Conservation (phyloP, 2,888 invertebrate species). For the Sphaeridia pumilis region DNA sequence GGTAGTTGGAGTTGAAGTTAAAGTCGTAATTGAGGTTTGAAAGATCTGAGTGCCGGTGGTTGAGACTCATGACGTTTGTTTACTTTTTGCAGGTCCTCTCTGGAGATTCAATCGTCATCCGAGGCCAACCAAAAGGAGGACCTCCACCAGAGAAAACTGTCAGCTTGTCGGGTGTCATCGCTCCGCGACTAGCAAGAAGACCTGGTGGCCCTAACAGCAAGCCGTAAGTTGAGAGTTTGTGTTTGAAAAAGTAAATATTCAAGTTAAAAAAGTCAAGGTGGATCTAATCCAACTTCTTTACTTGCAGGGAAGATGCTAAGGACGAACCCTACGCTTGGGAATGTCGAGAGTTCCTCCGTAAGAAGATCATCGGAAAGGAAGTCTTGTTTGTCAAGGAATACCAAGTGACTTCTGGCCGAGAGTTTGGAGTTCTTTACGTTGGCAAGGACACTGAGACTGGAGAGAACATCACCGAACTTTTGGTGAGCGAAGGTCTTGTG, state of each 20-base stretch:
- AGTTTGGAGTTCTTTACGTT: slow-evolving; percentile 76
- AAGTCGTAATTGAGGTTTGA: no score
- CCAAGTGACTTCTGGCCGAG: slow-evolving; percentile 64
- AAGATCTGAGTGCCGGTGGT: no score
- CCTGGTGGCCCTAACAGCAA: slow-evolving; percentile 44
- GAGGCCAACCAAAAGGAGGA: slow-evolving; percentile 66
- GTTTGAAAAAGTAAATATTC: background rate
- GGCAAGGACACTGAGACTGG: slow-evolving; percentile 60
- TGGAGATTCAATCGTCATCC: slow-evolving; percentile 87
- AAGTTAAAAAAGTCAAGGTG: background rate
- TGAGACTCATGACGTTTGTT: slow-evolving; percentile 5
- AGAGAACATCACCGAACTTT: slow-evolving; percentile 76
- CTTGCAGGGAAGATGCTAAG: slow-evolving; percentile 52
- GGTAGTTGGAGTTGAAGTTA: background rate
- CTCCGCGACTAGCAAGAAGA: slow-evolving; percentile 77
- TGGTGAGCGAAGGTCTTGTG: slow-evolving; percentile 81
- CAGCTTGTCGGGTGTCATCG: slow-evolving; percentile 77
- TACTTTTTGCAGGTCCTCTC: slow-evolving; percentile 65
- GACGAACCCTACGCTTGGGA: slow-evolving; percentile 98
- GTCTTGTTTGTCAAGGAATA: slow-evolving; percentile 68
- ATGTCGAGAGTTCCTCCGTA: slow-evolving; percentile 84
- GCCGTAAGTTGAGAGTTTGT: background rate
- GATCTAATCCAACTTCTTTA: background rate
- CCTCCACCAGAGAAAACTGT: slow-evolving; percentile 89
- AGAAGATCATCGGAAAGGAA: slow-evolving; percentile 81